Evolutionary conservation across 2,113 vertebrate species (phyloP).

Genomic region (Stegostoma tigrinum): DNA sequence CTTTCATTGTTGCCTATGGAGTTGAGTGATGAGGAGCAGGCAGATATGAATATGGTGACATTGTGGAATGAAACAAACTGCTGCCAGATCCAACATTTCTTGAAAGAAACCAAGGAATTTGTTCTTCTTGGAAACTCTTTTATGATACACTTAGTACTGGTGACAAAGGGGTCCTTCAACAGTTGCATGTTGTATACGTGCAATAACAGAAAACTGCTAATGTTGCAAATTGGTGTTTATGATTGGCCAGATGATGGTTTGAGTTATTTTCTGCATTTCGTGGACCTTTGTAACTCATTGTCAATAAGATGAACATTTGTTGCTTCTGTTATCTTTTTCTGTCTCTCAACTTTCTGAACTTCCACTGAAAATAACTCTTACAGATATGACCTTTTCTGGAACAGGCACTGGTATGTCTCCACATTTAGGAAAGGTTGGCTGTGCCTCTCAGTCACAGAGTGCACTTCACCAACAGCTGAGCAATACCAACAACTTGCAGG

Average conservation of each 20-base stretch:
- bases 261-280: background rate
- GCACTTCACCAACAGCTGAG: slow-evolving; percentile 44
- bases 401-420: slow-evolving; percentile 40
- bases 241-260: background rate
- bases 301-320: background rate
- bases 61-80: background rate
- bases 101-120: background rate
- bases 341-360: slow-evolving; percentile 44
- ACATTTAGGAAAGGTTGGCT: slow-evolving; percentile 43
- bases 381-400: slow-evolving; percentile 45
- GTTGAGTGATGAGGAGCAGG: background rate
- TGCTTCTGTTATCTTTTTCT: background rate
- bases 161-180: background rate
- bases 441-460: slow-evolving; percentile 45
- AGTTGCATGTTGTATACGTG: background rate
- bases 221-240: background rate
- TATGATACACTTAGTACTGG: background rate
- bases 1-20: background rate
- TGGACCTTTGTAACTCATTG: background rate
- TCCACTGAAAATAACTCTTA: slow-evolving; percentile 50
- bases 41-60: background rate
- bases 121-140: background rate
- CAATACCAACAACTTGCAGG: slow-evolving; percentile 41
- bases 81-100: background rate
- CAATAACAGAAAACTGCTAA: background rate